Evolutionary conservation across 2,888 invertebrate species (phyloP), one percentile per base, ranked within the genome.

Genomic region (Noctua fimbriata): DNA sequence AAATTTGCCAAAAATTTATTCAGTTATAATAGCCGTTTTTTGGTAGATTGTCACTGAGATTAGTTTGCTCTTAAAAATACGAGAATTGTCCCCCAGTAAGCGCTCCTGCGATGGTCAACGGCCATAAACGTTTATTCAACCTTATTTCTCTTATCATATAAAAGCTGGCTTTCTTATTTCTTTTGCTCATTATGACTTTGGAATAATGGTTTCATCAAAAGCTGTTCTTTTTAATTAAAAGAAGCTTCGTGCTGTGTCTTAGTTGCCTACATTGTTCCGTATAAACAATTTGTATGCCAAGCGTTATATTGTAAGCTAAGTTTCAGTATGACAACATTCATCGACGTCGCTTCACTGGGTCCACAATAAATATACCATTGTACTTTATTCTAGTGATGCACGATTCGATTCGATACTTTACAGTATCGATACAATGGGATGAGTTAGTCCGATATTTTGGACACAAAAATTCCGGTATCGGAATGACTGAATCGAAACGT

Each of bases 211-310:
- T 58, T 67, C 6, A 41, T 80, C 28, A n/a, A 67, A 76, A n/a
- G 14, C 66, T 76, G 41, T 16, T 32, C 10, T 18, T 82, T 52
- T 83, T 78, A 78, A 81, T 84, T 84, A 84, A 65, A 84, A 49
- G 18, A 60, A 52, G 52, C 28, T 41, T 55, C n/a, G 63, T 55
- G 69, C 36, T 36, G 52, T 69, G 67, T 36, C 14, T 44, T 58
- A 58, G 47, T 66, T 65, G 9, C 16, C 32, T 41, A 55, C 28
- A 52, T 80, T 81, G 58, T 79, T 49, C 16, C 10, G 16, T 66
- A 66, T 84, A 69, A 28, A 24, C 69, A 32, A 84, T 84, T 84
- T 79, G 28, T 84, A 84, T 70, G 49, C 84, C n/a, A 66, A 84
- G 49, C 58, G 28, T n/a, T 60, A 49, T 44, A 66, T 77, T 60